phyloP scores from a whole-genome alignment of 2,888 invertebrate genomes.

The Antitype chi region DNA sequence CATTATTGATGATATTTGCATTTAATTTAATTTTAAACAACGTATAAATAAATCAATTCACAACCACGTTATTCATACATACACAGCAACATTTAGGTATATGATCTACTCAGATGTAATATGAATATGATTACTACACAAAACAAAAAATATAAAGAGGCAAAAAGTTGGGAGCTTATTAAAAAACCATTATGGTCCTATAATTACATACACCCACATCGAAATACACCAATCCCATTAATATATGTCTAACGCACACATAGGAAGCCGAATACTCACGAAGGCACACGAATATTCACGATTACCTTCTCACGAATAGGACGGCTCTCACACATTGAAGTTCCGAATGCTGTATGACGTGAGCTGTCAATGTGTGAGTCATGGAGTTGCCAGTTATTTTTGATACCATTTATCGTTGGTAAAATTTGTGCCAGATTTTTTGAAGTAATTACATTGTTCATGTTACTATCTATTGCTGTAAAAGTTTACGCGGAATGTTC shows the following conservation, averaged over 20 bases:
- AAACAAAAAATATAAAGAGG: constrained; percentile 61
- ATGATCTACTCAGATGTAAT: constrained; percentile 53
- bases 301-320: constrained; percentile 71
- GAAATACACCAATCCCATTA: constrained; percentile 86
- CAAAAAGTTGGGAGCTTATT: constrained; percentile 84
- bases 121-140: constrained; percentile 70
- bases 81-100: constrained; percentile 1
- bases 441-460: neutral
- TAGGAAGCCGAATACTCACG: constrained; percentile 67
- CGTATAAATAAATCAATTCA: constrained; percentile 17
- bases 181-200: constrained; percentile 88
- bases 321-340: constrained; percentile 74
- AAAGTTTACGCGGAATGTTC: neutral
- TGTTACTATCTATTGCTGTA: neutral
- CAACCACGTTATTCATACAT: constrained; percentile 23
- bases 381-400: constrained; percentile 76
- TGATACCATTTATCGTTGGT: constrained; percentile 61
- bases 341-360: constrained; percentile 55
- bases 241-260: constrained; percentile 84
- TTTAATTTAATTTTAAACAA: constrained; percentile 14
- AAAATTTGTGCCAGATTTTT: constrained; percentile 41
- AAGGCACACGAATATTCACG: constrained; percentile 63
- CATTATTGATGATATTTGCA: neutral
- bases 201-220: constrained; percentile 88
- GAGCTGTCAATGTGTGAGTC: constrained; percentile 68